Evolutionary conservation across 2,888 invertebrate species (phyloP), one percentile per base, ranked within the genome.

Genomic region (Carpatolechia fugitivella): DNA sequence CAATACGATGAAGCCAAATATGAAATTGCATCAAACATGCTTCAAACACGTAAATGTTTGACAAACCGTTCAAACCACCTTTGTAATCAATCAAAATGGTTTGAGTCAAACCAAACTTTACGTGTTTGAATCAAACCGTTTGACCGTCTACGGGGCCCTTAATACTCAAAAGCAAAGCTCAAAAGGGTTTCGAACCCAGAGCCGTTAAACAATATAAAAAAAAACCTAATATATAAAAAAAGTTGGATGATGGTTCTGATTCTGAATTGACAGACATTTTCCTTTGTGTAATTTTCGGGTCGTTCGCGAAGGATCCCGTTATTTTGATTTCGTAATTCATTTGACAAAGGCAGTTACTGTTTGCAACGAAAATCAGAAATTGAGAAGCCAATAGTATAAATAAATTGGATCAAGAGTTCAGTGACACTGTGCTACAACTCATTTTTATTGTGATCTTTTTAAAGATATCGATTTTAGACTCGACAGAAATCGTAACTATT

Each of bases 301-400:
- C 77, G 80, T 73, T 80, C 80, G 76, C 78, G 79, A 80, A 82
- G 80, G 80, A 81, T 89, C 85, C 88, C 88, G 87, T 88, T 88
- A 89, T 77, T 84, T 82, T 72, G 76, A 85, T 85, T 82, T 86
- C 83, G 81, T 84, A 85, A 84, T 80, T 81, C 78, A 74, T 81
- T 61, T 82, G 82, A 85, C 82, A 83, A 87, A 86, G 81, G 78
- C 78, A 76, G 76, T 79, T 76, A 74, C 74, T 78, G 75, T 78
- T 81, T 74, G 72, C 70, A 76, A 78, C 77, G 75, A 75, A 77
- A 72, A 68, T 71, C 65, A 63, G 72, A 70, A 66, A 67, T 76
- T 75, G 73, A 70, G n/a, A 18, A n/a, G 24, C 6, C 29, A 49
- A 24, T 1, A 35, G 10, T 5, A 5, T 35, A 18, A 35, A 29